phyloP scores from a whole-genome alignment of 2,888 invertebrate genomes.

The Volucella zonaria region DNA sequence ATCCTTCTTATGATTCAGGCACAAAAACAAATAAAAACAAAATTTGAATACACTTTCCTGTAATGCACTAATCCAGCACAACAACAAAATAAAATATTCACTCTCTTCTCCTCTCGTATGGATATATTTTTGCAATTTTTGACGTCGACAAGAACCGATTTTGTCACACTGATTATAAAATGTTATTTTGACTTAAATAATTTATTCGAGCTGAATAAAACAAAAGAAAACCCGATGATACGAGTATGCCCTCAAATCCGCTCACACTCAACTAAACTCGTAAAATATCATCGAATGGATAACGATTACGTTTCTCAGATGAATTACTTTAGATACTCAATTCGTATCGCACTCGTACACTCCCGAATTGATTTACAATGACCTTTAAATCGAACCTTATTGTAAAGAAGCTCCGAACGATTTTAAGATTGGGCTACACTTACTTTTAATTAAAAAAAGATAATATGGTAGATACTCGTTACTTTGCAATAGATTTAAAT shows the following conservation, averaged over 20 bases:
- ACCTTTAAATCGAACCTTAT: neutral
- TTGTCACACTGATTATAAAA: slow-evolving; percentile 45
- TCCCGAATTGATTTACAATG: neutral
- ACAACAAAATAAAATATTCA: slow-evolving; percentile 38
- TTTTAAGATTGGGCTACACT: neutral
- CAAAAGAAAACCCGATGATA: slow-evolving; percentile 45
- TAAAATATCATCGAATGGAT: slow-evolving; percentile 6
- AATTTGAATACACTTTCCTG: slow-evolving; percentile 15
- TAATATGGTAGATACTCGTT: slow-evolving; percentile 1
- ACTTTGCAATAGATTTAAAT: neutral
- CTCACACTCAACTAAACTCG: neutral
- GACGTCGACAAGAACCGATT: slow-evolving; percentile 27
- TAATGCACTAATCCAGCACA: slow-evolving; percentile 22
- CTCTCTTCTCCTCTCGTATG: slow-evolving; percentile 19
- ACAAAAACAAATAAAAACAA: slow-evolving; percentile 2
- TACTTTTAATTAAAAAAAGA: neutral
- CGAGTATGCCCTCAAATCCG: slow-evolving; percentile 16
- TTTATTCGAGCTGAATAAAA: slow-evolving; percentile 61
- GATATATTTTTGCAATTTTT: slow-evolving; percentile 62
- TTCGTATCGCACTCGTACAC: neutral
- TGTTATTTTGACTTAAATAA: slow-evolving; percentile 36
- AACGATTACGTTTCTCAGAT: neutral
- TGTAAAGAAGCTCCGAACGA: neutral
- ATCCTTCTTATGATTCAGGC: slow-evolving; percentile 42
- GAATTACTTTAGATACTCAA: slow-evolving; percentile 8